Conservation (phyloP, 2,888 invertebrate genomes). For the Alviniconcha strummeri region DNA sequence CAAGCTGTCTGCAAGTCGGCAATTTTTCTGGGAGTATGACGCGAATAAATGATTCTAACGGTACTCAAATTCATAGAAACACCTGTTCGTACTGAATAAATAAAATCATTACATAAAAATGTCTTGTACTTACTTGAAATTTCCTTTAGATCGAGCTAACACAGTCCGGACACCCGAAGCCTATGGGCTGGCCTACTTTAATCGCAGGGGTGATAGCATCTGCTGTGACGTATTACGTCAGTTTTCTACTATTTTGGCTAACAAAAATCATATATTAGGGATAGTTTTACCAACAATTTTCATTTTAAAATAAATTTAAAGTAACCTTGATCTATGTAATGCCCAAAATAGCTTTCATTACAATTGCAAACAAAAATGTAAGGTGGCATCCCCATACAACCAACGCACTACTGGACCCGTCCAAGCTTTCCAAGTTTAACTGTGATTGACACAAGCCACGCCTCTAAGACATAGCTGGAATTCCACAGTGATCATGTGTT, state of each 20-base stretch:
- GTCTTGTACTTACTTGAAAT: constrained; percentile 29
- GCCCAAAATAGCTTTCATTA: background rate
- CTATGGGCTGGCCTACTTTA: constrained; percentile 30
- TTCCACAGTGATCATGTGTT: constrained; percentile 56
- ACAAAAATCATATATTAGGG: no score
- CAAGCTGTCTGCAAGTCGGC: constrained; percentile 24
- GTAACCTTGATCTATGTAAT: no score
- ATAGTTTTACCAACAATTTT: no score
- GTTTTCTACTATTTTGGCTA: background rate
- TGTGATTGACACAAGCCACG: constrained; percentile 55
- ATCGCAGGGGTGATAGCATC: constrained; percentile 22
- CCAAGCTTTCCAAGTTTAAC: constrained; percentile 42
- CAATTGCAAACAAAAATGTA: background rate
- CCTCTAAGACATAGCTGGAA: constrained; percentile 57
- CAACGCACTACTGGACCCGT: constrained; percentile 29
- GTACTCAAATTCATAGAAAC: background rate
- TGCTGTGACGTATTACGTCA: background rate
- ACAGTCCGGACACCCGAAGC: constrained; percentile 28
- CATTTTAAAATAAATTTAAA: no score
- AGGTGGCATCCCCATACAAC: constrained; percentile 35
- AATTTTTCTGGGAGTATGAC: constrained; percentile 31
- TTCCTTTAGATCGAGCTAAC: constrained; percentile 30
- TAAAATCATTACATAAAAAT: constrained; percentile 12
- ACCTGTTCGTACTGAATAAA: background rate
- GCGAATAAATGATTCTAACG: background rate